Evolutionary conservation across 2,797 vertebrate genomes (phyloP).

Genomic region (Leucoraja ocellata): DNA sequence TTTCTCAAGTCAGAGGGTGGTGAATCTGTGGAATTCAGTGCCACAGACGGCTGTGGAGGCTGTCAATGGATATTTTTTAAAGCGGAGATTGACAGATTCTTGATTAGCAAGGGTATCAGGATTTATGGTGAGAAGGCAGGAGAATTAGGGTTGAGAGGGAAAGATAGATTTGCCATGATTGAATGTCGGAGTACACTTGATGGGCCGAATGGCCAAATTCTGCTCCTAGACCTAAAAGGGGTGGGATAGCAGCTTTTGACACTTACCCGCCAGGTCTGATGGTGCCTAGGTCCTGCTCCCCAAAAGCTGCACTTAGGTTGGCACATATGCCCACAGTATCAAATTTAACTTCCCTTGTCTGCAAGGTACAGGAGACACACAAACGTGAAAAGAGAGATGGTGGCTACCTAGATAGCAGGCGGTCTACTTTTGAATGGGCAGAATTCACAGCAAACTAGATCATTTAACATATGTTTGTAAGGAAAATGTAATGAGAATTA

Average conservation of each 20-base stretch:
- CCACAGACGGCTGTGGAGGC: too few species aligned
- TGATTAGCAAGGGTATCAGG: too few species aligned
- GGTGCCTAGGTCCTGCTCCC: constrained; percentile 32
- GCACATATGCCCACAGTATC: constrained; percentile 31
- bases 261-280: constrained; percentile 34
- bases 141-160: too few species aligned
- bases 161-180: too few species aligned
- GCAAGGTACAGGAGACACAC: constrained; percentile 26
- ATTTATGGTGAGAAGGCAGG: too few species aligned
- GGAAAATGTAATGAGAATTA: not conserved
- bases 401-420: constrained; percentile 27
- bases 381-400: constrained; percentile 24
- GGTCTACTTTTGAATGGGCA: constrained; percentile 24
- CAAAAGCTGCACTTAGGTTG: constrained; percentile 24
- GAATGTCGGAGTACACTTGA: too few species aligned
- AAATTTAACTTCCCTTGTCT: constrained; percentile 35
- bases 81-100: too few species aligned
- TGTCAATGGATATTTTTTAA: too few species aligned
- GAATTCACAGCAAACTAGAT: constrained; percentile 9
- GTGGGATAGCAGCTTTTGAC: constrained; percentile 12
- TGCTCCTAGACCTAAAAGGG: too few species aligned
- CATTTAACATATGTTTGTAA: constrained; percentile 7
- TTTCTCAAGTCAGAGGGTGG: too few species aligned
- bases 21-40: too few species aligned
- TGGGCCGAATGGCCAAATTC: too few species aligned